Evolutionary conservation across 2,797 vertebrate genomes (phyloP), one percentile per base, ranked within the genome.

Genomic region (Psittacula echo): DNA sequence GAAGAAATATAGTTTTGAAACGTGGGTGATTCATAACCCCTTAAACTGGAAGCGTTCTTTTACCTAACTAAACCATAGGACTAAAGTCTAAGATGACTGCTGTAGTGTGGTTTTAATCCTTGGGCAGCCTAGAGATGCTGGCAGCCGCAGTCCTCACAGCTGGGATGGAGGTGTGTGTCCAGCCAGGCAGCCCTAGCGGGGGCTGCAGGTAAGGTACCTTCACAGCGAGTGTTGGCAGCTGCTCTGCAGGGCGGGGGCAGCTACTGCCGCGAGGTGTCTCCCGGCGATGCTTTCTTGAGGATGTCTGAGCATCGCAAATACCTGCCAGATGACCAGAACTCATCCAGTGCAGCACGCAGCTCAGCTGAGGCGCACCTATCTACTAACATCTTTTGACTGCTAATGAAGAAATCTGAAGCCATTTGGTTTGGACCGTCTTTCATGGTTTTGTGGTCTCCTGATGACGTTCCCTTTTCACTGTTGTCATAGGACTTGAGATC

Each of bases 201-300:
- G 13, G 37, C 2, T n/a, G 64, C 41, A 0, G 42, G 2, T 16
- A 2, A 2, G 32, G 11, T 5, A 7, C 62, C 50, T 7, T 29
- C 3, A 0, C 1, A 1, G 32, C 2, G 42, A 1, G 71, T 7
- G 14, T 9, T 5, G n/a, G 73, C 65, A 20, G 62, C 24, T 0
- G 30, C 51, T 41, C 32, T 0, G 10, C 39, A 0, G 68, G 22
- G 56, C 3, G 2, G 26, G 11, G 21, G 47, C 2, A 0, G 44
- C 45, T 30, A 53, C 76, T 65, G 91, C 77, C 61, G 4, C 86
- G 5, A 39, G 73, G 30, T 7, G 86, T 26, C 78, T 64, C 74
- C 53, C 3, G 0, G 3, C 3, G 0, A 23, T 0, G 68, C 78
- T 19, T 24, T 27, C 61, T 50, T 4, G 41, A 21, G 67, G 5